A percentile compares a stretch with the other conserved stretches of the same genome.
These are phyloP conservation scores for Rhinella marina DNA, from an alignment of 2,797 vertebrate genomes.

Conservation along the genomic window DNA sequence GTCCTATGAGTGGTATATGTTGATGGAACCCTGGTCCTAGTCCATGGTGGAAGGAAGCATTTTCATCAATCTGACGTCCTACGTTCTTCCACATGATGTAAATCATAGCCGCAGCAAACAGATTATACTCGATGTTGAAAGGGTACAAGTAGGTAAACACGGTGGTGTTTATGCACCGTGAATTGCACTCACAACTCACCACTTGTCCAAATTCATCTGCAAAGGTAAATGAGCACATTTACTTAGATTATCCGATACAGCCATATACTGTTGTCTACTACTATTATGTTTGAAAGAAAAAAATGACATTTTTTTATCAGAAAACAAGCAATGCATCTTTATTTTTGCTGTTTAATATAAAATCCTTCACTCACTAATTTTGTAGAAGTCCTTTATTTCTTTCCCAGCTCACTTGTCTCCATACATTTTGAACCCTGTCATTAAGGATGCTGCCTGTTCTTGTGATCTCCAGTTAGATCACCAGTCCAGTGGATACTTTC, in stretches of 20 bases:
- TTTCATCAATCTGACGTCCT: slow-evolving; percentile 72
- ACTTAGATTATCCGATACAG: not conserved
- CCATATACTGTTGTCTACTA: not conserved
- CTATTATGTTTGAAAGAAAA: too few relatives aligned
- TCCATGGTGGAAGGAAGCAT: slow-evolving; percentile 64
- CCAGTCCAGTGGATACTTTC: too few relatives aligned
- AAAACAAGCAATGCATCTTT: too few relatives aligned
- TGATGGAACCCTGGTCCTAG: slow-evolving; percentile 66
- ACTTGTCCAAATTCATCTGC: not conserved
- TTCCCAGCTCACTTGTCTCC: too few relatives aligned
- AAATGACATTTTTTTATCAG: too few relatives aligned
- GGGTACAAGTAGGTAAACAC: slow-evolving; percentile 82
- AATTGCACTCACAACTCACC: slow-evolving; percentile 71
- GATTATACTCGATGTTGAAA: slow-evolving; percentile 85
- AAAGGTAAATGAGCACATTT: not conserved
- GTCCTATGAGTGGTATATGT: slow-evolving; percentile 72
- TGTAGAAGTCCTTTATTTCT: too few relatives aligned
- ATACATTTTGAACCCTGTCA: too few relatives aligned
- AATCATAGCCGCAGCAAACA: slow-evolving; percentile 83
- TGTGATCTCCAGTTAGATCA: too few relatives aligned
- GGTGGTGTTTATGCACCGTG: slow-evolving; percentile 68
- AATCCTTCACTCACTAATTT: too few relatives aligned
- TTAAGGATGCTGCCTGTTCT: too few relatives aligned
- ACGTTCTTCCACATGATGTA: slow-evolving; percentile 87
- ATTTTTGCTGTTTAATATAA: too few relatives aligned